A percentile compares a stretch with the other conserved stretches of the same genome.
phyloP scores from a whole-genome alignment of 2,113 vertebrate species.

The Neopipo cinnamomea region DNA sequence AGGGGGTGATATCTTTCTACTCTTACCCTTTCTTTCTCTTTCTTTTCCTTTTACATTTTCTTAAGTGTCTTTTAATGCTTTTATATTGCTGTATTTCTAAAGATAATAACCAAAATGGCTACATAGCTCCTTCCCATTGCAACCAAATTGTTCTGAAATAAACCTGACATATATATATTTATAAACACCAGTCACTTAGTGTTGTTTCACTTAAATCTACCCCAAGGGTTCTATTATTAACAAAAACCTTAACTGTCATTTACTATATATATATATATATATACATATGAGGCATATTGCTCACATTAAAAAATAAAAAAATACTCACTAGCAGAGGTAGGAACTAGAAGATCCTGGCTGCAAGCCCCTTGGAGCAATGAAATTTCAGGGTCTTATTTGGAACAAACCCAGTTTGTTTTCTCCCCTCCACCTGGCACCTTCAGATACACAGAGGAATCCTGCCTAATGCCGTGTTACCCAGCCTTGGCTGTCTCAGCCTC shows the following conservation, averaged over 20 bases:
- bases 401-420: background rate
- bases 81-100: background rate
- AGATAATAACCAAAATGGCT: background rate
- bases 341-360: background rate
- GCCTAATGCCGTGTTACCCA: background rate
- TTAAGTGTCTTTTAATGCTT: background rate
- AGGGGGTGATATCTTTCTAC: background rate
- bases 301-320: background rate
- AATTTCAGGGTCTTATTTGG: background rate
- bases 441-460: background rate
- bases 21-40: background rate
- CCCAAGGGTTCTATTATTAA: background rate
- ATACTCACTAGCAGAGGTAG: background rate
- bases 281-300: background rate
- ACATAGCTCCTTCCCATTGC: background rate
- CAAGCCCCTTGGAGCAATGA: background rate
- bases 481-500: background rate
- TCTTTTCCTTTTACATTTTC: background rate
- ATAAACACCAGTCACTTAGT: background rate
- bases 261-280: background rate
- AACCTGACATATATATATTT: background rate
- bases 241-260: background rate
- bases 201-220: background rate
- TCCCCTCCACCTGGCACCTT: fast-evolving
- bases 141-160: background rate